These are phyloP conservation scores for Platycnemis pennipes DNA, from an alignment of 2,888 invertebrate genomes.

Conservation along the genomic window DNA sequence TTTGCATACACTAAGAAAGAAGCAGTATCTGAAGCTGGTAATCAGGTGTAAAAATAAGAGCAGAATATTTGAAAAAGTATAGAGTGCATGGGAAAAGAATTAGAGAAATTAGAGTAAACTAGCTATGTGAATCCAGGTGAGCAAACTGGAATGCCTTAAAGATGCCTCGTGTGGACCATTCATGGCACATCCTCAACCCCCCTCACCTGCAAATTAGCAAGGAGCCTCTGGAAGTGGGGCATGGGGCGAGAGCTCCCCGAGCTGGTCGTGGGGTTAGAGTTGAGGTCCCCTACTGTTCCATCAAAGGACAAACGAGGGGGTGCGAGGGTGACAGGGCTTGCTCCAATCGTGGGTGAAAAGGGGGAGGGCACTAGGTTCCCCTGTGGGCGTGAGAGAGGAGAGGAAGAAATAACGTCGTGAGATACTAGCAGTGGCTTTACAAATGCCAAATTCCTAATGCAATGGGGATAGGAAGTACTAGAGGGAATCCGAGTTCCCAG, in stretches of 20 bases:
- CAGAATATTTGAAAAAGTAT: neutral
- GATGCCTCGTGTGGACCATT: neutral
- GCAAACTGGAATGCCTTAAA: neutral
- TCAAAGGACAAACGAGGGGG: slow-evolving; percentile 70
- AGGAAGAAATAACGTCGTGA: slow-evolving; percentile 26
- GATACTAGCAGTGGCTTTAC: neutral
- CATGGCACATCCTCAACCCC: slow-evolving; percentile 68
- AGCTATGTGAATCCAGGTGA: neutral
- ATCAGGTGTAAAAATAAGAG: neutral
- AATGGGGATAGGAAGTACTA: neutral
- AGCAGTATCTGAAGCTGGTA: neutral
- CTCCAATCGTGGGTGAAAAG: slow-evolving; percentile 66
- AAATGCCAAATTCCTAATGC: neutral
- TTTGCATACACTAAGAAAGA: neutral
- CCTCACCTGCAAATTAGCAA: slow-evolving; percentile 88
- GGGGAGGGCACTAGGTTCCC: slow-evolving; percentile 58
- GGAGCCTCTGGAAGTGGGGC: slow-evolving; percentile 86
- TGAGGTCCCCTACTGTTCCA: slow-evolving; percentile 64
- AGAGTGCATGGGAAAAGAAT: neutral
- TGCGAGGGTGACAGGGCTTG: slow-evolving; percentile 69
- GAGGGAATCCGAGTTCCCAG: neutral
- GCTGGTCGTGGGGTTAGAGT: slow-evolving; percentile 69
- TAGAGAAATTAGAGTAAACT: slow-evolving; percentile 19
- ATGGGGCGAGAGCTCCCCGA: slow-evolving; percentile 80
- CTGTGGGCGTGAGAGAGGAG: slow-evolving; percentile 70